Evolutionary conservation across 2,797 vertebrate genomes (phyloP).

Genomic region (Decapterus maruadsi): DNA sequence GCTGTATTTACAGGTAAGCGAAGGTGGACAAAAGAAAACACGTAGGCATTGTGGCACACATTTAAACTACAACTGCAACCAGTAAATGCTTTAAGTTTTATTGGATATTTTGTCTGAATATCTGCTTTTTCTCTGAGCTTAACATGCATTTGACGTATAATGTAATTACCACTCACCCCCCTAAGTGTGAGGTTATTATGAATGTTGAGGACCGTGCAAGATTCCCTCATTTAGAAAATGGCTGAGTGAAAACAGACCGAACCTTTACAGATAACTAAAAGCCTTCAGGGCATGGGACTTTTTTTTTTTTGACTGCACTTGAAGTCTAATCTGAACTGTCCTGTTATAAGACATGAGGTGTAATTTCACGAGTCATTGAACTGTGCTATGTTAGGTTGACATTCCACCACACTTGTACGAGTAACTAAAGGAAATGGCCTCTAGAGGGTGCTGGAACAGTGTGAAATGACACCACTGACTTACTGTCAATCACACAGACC

Average conservation of each 20-base stretch:
- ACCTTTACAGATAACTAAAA: slow-evolving; percentile 32
- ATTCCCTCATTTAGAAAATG: slow-evolving; percentile 51
- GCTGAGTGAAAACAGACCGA: slow-evolving; percentile 25
- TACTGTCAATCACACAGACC: not conserved
- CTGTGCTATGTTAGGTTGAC: slow-evolving; percentile 48
- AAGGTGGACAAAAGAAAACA: slow-evolving; percentile 1
- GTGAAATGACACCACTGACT: not conserved
- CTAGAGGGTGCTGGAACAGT: slow-evolving; percentile 63
- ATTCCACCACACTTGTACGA: slow-evolving; percentile 22
- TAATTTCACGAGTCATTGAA: slow-evolving; percentile 74
- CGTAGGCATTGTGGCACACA: not conserved
- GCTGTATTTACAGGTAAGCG: slow-evolving; percentile 95
- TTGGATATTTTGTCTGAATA: slow-evolving; percentile 13
- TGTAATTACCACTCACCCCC: slow-evolving; percentile 19
- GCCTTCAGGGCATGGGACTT: slow-evolving; percentile 7
- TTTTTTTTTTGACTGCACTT: slow-evolving; percentile 24
- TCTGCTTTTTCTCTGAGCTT: slow-evolving; percentile 32
- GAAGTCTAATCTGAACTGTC: slow-evolving; percentile 51
- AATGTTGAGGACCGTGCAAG: slow-evolving; percentile 23
- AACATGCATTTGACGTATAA: slow-evolving; percentile 10
- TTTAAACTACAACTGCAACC: slow-evolving; percentile 1
- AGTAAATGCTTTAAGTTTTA: slow-evolving; percentile 18
- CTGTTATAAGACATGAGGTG: slow-evolving; percentile 48
- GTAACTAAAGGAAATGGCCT: slow-evolving; percentile 38
- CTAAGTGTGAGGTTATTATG: slow-evolving; percentile 17